These are phyloP conservation scores for Aphelocoma coerulescens DNA, from an alignment of 2,113 vertebrate genomes.

Conservation along the genomic window DNA sequence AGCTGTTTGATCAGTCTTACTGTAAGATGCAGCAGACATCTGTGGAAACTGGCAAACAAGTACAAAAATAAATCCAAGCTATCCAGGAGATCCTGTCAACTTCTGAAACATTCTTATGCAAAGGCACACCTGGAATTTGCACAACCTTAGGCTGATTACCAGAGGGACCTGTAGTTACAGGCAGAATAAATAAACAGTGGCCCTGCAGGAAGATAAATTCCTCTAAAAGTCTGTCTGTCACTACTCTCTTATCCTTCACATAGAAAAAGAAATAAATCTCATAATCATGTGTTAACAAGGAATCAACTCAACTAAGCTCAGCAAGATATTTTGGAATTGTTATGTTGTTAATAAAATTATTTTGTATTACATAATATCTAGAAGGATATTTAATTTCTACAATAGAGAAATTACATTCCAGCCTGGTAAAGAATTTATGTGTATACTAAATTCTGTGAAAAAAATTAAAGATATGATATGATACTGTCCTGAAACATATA, in stretches of 20 bases:
- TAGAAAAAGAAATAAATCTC: background rate
- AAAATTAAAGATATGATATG: background rate
- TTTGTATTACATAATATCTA: background rate
- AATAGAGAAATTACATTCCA: background rate
- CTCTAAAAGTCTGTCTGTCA: background rate
- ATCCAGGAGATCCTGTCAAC: background rate
- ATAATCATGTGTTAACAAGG: background rate
- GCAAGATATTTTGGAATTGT: background rate
- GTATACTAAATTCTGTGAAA: background rate
- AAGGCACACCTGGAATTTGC: conserved; percentile 22
- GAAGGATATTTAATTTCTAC: background rate
- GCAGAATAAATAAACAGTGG: background rate
- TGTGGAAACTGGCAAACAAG: background rate
- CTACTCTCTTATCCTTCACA: background rate
- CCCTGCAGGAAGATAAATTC: background rate
- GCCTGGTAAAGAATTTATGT: background rate
- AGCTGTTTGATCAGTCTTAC: background rate
- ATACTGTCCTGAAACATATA: background rate
- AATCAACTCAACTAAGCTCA: background rate
- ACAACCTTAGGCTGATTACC: background rate
- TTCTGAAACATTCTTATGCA: background rate
- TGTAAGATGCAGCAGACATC: background rate
- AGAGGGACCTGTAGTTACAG: background rate
- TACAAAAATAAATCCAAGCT: background rate
- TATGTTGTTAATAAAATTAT: background rate